Evolutionary conservation across 2,113 vertebrate genomes (phyloP), one percentile per base, ranked within the genome.

Genomic region (Machaerirhynchus nigripectus): DNA sequence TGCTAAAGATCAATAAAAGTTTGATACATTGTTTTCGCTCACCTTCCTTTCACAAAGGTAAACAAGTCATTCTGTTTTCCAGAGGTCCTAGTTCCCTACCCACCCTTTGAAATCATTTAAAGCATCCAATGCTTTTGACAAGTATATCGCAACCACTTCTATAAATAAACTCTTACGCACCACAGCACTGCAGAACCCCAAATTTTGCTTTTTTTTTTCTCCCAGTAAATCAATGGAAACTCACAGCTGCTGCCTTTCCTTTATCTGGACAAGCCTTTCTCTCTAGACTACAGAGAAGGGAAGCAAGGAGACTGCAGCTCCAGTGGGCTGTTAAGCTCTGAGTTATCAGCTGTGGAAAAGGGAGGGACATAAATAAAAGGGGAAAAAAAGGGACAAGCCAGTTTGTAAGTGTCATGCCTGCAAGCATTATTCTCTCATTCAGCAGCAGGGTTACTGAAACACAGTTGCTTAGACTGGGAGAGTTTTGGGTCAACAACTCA

Each of bases 121-220:
- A 64, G 55, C 19, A 53, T 40, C 46, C 50, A 10, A 70, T 22
- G 4, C 30, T 86, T 90, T 77, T 50, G 56, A 33, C 4, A 78
- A 59, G n/a, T 26, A 13, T 49, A 33, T 35, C 33, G 46, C 26
- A 84, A 35, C 3, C 7, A 28, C 6, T 53, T 67, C 22, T 30
- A 69, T 15, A 83, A 63, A 81, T 9, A 55, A 80, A 49, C 7
- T 71, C 39, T 28, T 56, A 37, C 2, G 23, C 1, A 28, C 23
- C 26, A 35, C 4, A 47, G 31, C 0, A 3, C 11, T 63, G 0
- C 3, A 84, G 39, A 27, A 40, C 3, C 11, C 8, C 5, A 27
- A 21, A 30, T 23, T 53, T 31, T 61, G 37, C 19, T 7, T 24
- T 80, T 18, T 10, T 63, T 55, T 44, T 9, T 20, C 2, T 1